phyloP scores from a whole-genome alignment of 1,140 invertebrate species.

The Euschistus heros region DNA sequence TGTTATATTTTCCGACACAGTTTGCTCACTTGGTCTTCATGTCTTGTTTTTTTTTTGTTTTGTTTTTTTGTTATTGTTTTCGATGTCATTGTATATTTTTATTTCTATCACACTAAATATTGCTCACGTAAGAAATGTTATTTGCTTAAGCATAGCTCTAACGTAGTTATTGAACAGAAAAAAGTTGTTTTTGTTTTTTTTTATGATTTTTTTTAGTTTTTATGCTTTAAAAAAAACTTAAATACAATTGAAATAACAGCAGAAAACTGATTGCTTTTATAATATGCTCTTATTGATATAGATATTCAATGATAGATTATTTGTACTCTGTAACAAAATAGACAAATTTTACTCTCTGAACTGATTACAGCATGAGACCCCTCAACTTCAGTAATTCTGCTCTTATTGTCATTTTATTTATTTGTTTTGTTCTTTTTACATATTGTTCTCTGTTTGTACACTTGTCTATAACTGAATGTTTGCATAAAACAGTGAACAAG shows the following conservation, averaged over 20 bases:
- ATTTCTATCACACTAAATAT: slow-evolving; percentile 17
- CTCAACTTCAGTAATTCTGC: background rate
- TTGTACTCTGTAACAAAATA: too few relatives aligned
- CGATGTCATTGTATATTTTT: slow-evolving; percentile 22
- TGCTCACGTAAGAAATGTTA: slow-evolving; percentile 20
- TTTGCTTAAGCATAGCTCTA: slow-evolving; percentile 20
- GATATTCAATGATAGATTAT: too few relatives aligned
- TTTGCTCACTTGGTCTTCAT: slow-evolving; percentile 19
- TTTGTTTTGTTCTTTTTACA: too few relatives aligned
- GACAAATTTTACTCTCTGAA: background rate
- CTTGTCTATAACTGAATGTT: slow-evolving; percentile 18
- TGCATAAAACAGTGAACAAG: slow-evolving; percentile 12
- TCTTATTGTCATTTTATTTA: background rate
- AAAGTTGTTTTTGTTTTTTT: slow-evolving; percentile 17
- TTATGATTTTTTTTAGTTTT: slow-evolving; percentile 9
- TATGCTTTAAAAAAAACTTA: slow-evolving; percentile 1
- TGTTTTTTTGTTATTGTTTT: slow-evolving; percentile 21
- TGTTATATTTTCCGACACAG: slow-evolving; percentile 18
- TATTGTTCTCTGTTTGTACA: slow-evolving; percentile 19
- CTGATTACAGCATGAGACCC: too few relatives aligned
- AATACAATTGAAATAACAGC: too few relatives aligned
- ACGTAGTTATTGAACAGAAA: slow-evolving; percentile 15
- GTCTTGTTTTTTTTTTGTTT: slow-evolving; percentile 24
- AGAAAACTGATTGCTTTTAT: too few relatives aligned
- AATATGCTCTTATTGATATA: too few relatives aligned